Percentiles rank a stretch among this genome's conserved stretches.
phyloP scores from a whole-genome alignment of 2,888 invertebrate species.

The Campaea margaritaria region DNA sequence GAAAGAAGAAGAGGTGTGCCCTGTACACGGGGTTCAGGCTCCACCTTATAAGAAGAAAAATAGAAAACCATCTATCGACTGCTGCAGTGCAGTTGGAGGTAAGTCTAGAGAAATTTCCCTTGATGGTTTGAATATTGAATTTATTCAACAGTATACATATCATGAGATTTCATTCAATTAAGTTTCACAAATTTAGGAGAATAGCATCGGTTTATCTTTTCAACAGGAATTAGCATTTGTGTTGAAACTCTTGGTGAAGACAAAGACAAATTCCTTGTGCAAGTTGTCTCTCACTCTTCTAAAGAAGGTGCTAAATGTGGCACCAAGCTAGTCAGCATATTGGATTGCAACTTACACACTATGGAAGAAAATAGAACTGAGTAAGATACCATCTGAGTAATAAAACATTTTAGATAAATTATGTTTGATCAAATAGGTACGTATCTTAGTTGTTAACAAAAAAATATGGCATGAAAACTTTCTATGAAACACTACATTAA shows the following conservation, averaged over 20 bases:
- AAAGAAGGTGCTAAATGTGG: slow-evolving; percentile 84
- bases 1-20: slow-evolving; percentile 46
- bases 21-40: slow-evolving; percentile 53
- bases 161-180: not conserved
- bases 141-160: no score
- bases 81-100: slow-evolving; percentile 81
- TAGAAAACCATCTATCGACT: slow-evolving; percentile 72
- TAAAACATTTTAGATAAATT: no score
- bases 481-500: no score
- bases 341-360: slow-evolving; percentile 86
- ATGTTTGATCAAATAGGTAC: no score
- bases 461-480: no score
- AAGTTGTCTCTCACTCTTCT: slow-evolving; percentile 86
- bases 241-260: slow-evolving; percentile 78
- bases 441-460: no score
- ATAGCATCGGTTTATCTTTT: not conserved
- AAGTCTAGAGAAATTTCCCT: slow-evolving; percentile 20
- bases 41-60: slow-evolving; percentile 65
- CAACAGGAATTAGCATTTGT: slow-evolving; percentile 71
- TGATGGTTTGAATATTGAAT: not conserved
- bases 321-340: slow-evolving; percentile 85
- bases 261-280: slow-evolving; percentile 84
- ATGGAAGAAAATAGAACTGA: slow-evolving; percentile 87
- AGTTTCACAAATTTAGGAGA: no score
- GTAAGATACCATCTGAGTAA: slow-evolving; percentile 56